Conservation (phyloP, 2,797 vertebrate genomes). For the Phoxinus dragarum region DNA sequence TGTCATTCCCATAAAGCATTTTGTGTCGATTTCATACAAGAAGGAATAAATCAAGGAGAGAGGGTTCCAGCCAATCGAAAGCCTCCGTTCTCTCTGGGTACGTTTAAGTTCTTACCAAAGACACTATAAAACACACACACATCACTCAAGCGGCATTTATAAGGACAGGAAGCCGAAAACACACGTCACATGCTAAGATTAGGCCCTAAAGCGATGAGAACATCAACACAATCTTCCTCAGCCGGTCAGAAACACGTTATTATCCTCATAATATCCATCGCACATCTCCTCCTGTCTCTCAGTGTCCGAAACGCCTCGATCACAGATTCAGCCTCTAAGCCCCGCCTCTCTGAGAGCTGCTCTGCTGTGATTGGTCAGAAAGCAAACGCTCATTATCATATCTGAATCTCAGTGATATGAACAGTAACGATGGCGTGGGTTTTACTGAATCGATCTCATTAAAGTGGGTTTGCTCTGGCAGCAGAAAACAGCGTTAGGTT, state of each 20-base stretch:
- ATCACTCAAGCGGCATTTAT: not conserved
- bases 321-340: not conserved
- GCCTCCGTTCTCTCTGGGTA: not conserved
- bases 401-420: too few species aligned
- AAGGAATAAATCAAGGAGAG: not conserved
- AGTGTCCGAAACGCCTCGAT: not conserved
- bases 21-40: not conserved
- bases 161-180: constrained; percentile 9
- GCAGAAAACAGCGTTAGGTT: too few species aligned
- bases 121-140: constrained; percentile 10
- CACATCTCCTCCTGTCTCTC: not conserved
- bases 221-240: not conserved
- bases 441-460: too few species aligned
- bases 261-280: too few species aligned
- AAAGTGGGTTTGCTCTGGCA: too few species aligned
- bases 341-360: not conserved
- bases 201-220: not conserved
- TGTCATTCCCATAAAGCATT: constrained; percentile 28
- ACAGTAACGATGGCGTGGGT: too few species aligned
- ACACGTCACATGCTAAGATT: not conserved
- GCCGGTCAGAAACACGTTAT: too few species aligned
- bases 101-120: not conserved
- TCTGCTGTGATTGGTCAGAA: not conserved
- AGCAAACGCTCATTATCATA: too few species aligned
- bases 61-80: not conserved